Evolutionary conservation across 2,888 invertebrate genomes (phyloP), one percentile per base, ranked within the genome.

Genomic region (Zaprionus lineosus): DNA sequence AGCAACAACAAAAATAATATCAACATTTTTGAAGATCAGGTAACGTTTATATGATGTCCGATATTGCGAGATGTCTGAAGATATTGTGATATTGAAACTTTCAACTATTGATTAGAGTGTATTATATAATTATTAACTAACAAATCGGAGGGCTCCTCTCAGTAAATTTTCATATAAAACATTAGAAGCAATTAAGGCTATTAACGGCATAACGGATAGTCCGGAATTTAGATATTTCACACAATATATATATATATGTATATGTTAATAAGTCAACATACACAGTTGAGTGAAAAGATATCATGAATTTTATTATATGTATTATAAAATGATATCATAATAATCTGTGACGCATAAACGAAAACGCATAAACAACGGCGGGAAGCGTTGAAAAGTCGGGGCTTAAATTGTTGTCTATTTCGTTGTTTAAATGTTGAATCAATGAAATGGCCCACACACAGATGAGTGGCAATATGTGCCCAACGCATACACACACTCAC

Each of bases 371-470:
- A n/a, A n/a, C n/a, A n/a, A n/a, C n/a, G n/a, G 40, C 12, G 34
- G 33, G 44, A 33, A 44, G 15, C 37, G 51, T 14, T 48, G 24
- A 56, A 8, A n/a, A n/a, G n/a, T n/a, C n/a, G n/a, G n/a, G n/a
- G n/a, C n/a, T 8, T 24, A n/a, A 46, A 52, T 61, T 61, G 57
- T 57, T 65, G 66, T 44, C 43, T 46, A 15, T 48, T 48, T 56
- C 46, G 40, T 65, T 67, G 56, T 61, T 46, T 58, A 77, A 73
- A 67, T 57, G 64, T 62, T 47, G 48, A 64, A 62, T 82, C 78
- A 78, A 82, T 78, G 66, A 75, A 73, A 74, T 75, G n/a, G 60
- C 75, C 74, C 76, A 81, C 81, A 67, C 75, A 74, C 50, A 61
- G 40, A 18, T 12, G 15, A 9, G 33, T 12, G 36, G 5, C 18